A percentile compares a stretch with the other conserved stretches of the same genome.
Evolutionary conservation across 2,797 vertebrate species (phyloP).

Genomic region (Falco novaeseelandiae): DNA sequence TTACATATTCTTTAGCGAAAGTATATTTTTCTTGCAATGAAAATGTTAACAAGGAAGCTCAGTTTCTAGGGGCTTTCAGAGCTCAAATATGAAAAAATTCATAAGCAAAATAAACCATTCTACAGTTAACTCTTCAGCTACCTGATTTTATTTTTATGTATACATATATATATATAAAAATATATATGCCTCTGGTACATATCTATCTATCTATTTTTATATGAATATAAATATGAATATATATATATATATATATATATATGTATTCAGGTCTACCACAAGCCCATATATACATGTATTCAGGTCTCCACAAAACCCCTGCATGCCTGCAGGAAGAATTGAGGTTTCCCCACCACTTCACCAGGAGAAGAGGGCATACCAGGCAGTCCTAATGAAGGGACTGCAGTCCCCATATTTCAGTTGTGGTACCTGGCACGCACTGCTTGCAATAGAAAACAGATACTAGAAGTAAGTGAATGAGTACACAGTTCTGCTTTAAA

Average conservation of each 20-base stretch:
- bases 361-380: background rate
- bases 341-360: background rate
- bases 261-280: background rate
- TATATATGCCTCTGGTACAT: background rate
- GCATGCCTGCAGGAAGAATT: background rate
- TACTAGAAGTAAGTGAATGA: background rate
- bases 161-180: background rate
- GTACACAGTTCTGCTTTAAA: background rate
- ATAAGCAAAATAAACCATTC: background rate
- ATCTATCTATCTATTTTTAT: background rate
- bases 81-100: background rate
- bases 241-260: too few relatives aligned
- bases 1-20: background rate
- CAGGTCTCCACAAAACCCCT: background rate
- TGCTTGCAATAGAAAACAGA: background rate
- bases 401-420: background rate
- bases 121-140: background rate
- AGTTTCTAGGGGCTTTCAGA: background rate
- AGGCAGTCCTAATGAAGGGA: background rate
- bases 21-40: background rate
- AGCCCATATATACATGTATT: background rate
- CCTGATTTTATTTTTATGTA: background rate
- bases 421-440: background rate
- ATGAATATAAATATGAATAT: too few relatives aligned
- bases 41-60: background rate